phyloP scores from a whole-genome alignment of 53 echinoderm and acorn worm genomes.

The Temnopleurus reevesii region DNA sequence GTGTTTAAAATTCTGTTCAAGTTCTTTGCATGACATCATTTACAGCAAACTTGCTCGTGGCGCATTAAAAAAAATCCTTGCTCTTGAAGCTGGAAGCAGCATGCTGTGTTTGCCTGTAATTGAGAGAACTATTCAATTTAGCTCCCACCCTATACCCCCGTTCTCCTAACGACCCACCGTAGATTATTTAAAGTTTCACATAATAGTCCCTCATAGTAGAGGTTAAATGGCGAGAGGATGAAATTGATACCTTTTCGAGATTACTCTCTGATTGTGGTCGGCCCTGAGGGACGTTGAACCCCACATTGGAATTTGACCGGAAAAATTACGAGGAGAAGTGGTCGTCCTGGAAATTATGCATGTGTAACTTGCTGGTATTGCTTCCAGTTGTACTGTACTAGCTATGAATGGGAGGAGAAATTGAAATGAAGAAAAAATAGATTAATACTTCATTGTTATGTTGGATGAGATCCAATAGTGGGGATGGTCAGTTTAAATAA shows the following conservation, averaged over 20 bases:
- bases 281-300: constrained; percentile 22
- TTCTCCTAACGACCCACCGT: not conserved
- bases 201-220: not conserved
- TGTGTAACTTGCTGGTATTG: not conserved
- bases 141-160: not conserved
- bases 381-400: no score
- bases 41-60: no score
- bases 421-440: no score
- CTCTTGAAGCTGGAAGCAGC: not conserved
- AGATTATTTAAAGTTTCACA: constrained; percentile 8
- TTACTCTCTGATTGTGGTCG: not conserved
- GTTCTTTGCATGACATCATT: no score
- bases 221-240: not conserved
- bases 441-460: no score
- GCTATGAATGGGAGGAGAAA: no score
- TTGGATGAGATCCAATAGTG: no score
- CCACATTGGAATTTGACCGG: not conserved
- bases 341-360: constrained; percentile 1
- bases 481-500: no score
- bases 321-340: constrained; percentile 6
- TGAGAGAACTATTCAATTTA: constrained; percentile 21
- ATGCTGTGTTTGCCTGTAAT: not conserved
- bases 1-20: no score
- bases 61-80: no score
- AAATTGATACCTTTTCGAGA: constrained; percentile 30